Evolutionary conservation across 2,888 invertebrate genomes (phyloP).

Genomic region (Epirrhoe tristata): DNA sequence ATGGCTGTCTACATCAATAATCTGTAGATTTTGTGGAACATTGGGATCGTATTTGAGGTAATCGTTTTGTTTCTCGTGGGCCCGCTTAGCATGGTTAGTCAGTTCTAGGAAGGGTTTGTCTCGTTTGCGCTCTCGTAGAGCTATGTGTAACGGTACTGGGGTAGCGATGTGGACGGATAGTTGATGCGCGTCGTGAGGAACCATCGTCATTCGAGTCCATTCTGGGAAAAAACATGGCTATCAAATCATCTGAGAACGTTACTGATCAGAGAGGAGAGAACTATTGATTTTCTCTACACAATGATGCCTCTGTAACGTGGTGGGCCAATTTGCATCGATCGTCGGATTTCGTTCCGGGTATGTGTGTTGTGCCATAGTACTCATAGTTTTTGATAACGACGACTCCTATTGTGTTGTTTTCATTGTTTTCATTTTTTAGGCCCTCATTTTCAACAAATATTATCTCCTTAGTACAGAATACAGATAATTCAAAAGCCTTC

Average conservation of each 20-base stretch:
- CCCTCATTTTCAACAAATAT: too few relatives aligned
- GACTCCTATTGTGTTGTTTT: too few relatives aligned
- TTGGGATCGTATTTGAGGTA: slow-evolving; percentile 78
- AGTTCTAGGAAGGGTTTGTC: slow-evolving; percentile 73
- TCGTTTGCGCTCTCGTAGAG: slow-evolving; percentile 68
- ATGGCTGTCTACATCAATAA: slow-evolving; percentile 74
- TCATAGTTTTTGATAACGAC: too few relatives aligned
- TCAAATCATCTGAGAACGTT: too few relatives aligned
- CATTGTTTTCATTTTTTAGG: too few relatives aligned
- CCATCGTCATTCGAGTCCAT: slow-evolving; percentile 73
- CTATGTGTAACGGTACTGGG: slow-evolving; percentile 67
- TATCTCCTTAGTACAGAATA: too few relatives aligned
- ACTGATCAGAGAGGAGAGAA: neutral
- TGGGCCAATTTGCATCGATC: neutral
- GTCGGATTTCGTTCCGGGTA: neutral
- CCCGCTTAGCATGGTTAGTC: slow-evolving; percentile 64
- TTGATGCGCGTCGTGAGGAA: slow-evolving; percentile 74
- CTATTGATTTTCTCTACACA: too few relatives aligned
- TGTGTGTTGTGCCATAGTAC: too few relatives aligned
- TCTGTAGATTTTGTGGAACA: slow-evolving; percentile 77
- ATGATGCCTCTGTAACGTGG: too few relatives aligned
- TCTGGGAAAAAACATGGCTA: slow-evolving; percentile 50
- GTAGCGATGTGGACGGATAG: slow-evolving; percentile 71
- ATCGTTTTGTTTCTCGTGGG: slow-evolving; percentile 63
- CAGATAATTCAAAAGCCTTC: too few relatives aligned